Conservation (phyloP, 2,888 invertebrate genomes). For the Liopterus haemorrhoidalis region DNA sequence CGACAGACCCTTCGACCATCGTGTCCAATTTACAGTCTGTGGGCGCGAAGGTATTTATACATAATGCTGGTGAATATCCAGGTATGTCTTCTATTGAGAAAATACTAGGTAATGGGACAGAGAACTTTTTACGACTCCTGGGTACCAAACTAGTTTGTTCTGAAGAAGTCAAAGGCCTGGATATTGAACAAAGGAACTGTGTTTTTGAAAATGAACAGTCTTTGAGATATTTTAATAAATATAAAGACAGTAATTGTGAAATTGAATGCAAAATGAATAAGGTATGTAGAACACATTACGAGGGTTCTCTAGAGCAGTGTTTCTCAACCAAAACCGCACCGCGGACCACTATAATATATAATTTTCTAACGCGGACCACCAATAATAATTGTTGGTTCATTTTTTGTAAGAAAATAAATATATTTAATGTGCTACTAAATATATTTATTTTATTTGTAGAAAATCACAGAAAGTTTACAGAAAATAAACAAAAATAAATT, state of each 20-base stretch:
- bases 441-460: no score
- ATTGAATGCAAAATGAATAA: conserved; percentile 35
- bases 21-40: conserved; percentile 30
- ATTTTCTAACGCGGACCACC: no score
- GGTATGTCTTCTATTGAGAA: conserved; percentile 23
- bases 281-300: no score
- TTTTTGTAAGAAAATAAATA: no score
- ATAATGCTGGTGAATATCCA: conserved; percentile 25
- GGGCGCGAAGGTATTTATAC: conserved; percentile 35
- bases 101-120: conserved; percentile 24
- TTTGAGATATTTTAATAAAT: conserved; percentile 36
- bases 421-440: no score
- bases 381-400: no score
- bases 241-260: conserved; percentile 40
- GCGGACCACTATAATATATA: no score
- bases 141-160: conserved; percentile 34
- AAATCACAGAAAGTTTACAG: no score
- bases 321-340: no score
- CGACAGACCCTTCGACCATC: conserved; percentile 25
- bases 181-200: conserved; percentile 37
- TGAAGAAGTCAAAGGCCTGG: conserved; percentile 31
- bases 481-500: no score
- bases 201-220: conserved; percentile 30
- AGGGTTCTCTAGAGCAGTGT: no score
- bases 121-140: conserved; percentile 18